Conservation (phyloP, 2,888 invertebrate genomes). For the Nephrotoma flavescens region DNA sequence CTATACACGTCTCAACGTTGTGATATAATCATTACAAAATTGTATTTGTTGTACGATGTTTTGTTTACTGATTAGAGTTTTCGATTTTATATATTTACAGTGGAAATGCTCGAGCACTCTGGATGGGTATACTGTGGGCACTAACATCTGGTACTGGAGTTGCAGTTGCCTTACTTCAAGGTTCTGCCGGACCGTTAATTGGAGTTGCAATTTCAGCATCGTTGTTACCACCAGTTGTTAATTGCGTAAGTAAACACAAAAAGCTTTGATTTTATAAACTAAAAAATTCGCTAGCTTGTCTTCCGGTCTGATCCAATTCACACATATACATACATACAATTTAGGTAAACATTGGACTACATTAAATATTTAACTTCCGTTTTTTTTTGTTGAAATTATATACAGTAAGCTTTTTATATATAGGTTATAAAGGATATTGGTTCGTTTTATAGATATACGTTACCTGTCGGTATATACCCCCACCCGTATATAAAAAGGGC, state of each 20-base stretch:
- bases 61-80: background rate
- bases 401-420: background rate
- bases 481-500: background rate
- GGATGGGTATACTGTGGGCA: slow-evolving; percentile 65
- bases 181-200: slow-evolving; percentile 70
- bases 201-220: slow-evolving; percentile 86
- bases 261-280: background rate
- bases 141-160: slow-evolving; percentile 66
- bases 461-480: background rate
- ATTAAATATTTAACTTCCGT: background rate
- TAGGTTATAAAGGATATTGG: background rate
- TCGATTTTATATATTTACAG: slow-evolving; percentile 25
- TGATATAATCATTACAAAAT: background rate
- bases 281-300: background rate
- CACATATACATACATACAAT: background rate
- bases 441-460: background rate
- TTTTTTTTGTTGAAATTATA: background rate
- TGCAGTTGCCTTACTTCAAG: slow-evolving; percentile 70
- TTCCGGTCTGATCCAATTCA: background rate
- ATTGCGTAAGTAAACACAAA: slow-evolving; percentile 47
- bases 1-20: background rate
- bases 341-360: background rate
- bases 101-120: slow-evolving; percentile 53
- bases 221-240: slow-evolving; percentile 69
- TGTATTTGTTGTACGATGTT: background rate